Evolutionary conservation across 2,113 vertebrate species (phyloP), one percentile per base, ranked within the genome.

Genomic region (Leptobrachium ailaonicum): DNA sequence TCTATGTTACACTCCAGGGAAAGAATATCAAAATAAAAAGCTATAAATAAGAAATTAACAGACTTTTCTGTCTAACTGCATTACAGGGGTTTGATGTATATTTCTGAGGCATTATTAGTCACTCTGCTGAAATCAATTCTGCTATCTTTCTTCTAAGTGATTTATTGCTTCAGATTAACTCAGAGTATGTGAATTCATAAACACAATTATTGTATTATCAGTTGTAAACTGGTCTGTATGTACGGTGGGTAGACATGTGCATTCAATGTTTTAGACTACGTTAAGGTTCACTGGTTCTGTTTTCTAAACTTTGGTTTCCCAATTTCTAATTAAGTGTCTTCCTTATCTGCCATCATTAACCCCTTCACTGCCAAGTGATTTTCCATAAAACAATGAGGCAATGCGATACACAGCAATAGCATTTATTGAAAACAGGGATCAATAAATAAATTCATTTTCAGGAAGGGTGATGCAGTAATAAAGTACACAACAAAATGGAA

Each of bases 21-120:
- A 83, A 66, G 60, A 85, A 81, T 82, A 84, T 85, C 87, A 88
- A 87, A 87, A 93, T 93, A 90, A 93, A 92, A 89, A 85, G 73
- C 87, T 85, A 90, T 94, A 94, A 93, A 94, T 93, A 92, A 94
- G 86, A 93, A 94, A 92, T 91, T 87, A 88, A 85, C 88, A 85
- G 86, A 85, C 85, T 88, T 91, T 92, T 89, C 86, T 91, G 86
- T 92, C 91, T 87, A 85, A 67, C 76, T 87, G 82, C 82, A 89
- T 94, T 94, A 88, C 86, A 77, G 84, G 71, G 67, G 74, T 86
- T 87, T 94, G 92, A 94, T 92, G 71, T 90, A 93, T 89, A 83
- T 86, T 92, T 90, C 87, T 87, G 88, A 88, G 90, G 86, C 75
- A 81, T 92, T 93, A 92, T 94, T 94, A 94, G 87, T 92, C 91